Evolutionary conservation across 2,113 vertebrate genomes (phyloP).

Genomic region (Percopsis transmontana): DNA sequence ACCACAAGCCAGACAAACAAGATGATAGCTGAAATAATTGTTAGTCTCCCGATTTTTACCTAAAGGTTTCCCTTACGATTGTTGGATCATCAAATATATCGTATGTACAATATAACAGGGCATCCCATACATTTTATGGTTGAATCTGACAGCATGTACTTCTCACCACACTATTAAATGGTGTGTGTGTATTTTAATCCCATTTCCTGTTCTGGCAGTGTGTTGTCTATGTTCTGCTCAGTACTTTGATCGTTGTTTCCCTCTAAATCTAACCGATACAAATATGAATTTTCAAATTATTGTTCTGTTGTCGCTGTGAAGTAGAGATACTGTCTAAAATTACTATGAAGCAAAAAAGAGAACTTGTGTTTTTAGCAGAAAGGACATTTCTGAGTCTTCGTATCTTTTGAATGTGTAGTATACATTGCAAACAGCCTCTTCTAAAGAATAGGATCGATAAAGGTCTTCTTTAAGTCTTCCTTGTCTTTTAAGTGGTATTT

Average conservation of each 20-base stretch:
- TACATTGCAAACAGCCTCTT: conserved; percentile 41
- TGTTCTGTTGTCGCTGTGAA: conserved; percentile 73
- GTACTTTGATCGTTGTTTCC: conserved; percentile 47
- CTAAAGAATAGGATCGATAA: conserved; percentile 51
- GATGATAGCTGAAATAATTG: conserved; percentile 24
- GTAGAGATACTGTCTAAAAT: conserved; percentile 52
- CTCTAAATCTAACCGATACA: conserved; percentile 44
- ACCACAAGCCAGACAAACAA: conserved; percentile 35
- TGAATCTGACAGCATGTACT: conserved; percentile 59
- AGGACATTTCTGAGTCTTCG: conserved; percentile 50
- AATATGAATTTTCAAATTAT: conserved; percentile 63
- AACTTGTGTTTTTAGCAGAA: conserved; percentile 35
- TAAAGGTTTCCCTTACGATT: conserved; percentile 9
- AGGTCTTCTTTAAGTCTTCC: conserved; percentile 66
- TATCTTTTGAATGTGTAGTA: conserved; percentile 58
- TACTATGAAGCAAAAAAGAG: conserved; percentile 53
- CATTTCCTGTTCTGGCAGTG: conserved; percentile 43
- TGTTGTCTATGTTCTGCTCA: conserved; percentile 62
- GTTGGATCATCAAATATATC: conserved; percentile 16
- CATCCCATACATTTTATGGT: conserved; percentile 42
- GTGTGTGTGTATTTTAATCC: conserved; percentile 50
- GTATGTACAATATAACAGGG: conserved; percentile 40
- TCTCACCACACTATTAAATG: conserved; percentile 51
- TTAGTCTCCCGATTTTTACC: conserved; percentile 4
- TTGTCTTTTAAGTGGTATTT: conserved; percentile 54